Evolutionary conservation across 2,797 vertebrate genomes (phyloP).

Genomic region (Malacoctenus gilli): DNA sequence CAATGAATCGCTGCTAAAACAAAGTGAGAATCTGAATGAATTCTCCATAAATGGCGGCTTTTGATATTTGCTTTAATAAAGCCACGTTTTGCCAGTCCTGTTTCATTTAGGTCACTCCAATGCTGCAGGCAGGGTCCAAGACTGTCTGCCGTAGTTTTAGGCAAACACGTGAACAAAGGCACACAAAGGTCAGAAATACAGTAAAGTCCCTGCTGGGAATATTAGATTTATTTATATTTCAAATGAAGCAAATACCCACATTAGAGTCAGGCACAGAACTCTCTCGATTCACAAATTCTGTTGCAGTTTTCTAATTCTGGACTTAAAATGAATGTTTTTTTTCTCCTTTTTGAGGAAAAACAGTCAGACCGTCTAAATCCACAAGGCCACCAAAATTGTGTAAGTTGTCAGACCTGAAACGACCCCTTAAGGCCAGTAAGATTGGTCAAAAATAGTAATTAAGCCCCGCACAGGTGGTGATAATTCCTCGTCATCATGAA

Average conservation of each 20-base stretch:
- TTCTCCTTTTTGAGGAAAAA: too few species aligned
- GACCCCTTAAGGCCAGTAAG: neutral
- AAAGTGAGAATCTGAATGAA: neutral
- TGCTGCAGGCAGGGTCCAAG: constrained; percentile 20
- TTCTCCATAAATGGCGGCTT: neutral
- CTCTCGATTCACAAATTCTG: too few species aligned
- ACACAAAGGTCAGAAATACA: constrained; percentile 35
- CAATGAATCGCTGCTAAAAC: too few species aligned
- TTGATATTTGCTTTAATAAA: too few species aligned
- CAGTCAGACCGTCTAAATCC: too few species aligned
- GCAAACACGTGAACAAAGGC: neutral
- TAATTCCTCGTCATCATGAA: too few species aligned
- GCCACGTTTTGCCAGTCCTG: neutral
- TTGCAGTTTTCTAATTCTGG: too few species aligned
- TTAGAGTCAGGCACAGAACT: too few species aligned
- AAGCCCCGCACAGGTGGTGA: neutral
- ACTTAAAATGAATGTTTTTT: too few species aligned
- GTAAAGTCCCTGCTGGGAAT: constrained; percentile 8
- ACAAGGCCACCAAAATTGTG: too few species aligned
- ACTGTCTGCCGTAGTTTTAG: constrained; percentile 12
- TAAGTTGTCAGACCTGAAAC: neutral
- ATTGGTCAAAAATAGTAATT: neutral
- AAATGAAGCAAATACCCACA: too few species aligned
- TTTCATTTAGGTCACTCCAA: constrained; percentile 26
- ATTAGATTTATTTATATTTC: too few species aligned